Percentiles rank a stretch among this genome's conserved stretches.
Conservation (phyloP, 2,888 invertebrate genomes). For the Pelosia muscerda region DNA sequence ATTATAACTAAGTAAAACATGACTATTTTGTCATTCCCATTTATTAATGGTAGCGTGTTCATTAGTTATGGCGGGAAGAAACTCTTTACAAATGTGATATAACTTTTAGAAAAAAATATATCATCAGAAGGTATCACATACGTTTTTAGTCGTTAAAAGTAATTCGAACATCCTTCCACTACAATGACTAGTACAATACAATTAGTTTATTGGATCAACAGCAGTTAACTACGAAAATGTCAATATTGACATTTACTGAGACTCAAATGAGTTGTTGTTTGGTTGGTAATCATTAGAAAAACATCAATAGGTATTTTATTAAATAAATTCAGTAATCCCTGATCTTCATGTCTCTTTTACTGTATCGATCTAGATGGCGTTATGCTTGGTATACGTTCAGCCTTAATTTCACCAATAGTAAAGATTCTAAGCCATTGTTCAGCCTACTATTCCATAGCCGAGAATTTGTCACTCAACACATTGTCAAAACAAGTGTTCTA, state of each 20-base stretch:
- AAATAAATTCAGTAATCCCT: background rate
- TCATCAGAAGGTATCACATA: background rate
- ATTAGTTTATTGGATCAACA: background rate
- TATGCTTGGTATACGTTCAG: no score
- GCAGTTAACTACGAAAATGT: background rate
- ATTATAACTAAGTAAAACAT: constrained; percentile 32
- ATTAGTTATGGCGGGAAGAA: background rate
- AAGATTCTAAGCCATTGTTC: background rate
- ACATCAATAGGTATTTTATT: background rate
- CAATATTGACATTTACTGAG: background rate
- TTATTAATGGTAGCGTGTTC: constrained; percentile 14
- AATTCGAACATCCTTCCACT: background rate
- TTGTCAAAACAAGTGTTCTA: constrained; percentile 14
- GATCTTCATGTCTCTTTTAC: background rate
- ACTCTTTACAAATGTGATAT: background rate
- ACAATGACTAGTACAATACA: background rate
- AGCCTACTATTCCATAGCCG: background rate
- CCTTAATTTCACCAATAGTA: background rate
- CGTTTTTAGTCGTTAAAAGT: background rate
- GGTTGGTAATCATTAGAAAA: background rate
- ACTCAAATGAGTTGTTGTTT: background rate
- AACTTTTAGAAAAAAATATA: background rate
- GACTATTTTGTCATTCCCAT: constrained; percentile 26
- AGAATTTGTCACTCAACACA: constrained; percentile 12
- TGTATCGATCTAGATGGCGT: background rate